Evolutionary conservation across 23 tunicate species (phyloP).

Genomic region (Halocynthia roretzi): DNA sequence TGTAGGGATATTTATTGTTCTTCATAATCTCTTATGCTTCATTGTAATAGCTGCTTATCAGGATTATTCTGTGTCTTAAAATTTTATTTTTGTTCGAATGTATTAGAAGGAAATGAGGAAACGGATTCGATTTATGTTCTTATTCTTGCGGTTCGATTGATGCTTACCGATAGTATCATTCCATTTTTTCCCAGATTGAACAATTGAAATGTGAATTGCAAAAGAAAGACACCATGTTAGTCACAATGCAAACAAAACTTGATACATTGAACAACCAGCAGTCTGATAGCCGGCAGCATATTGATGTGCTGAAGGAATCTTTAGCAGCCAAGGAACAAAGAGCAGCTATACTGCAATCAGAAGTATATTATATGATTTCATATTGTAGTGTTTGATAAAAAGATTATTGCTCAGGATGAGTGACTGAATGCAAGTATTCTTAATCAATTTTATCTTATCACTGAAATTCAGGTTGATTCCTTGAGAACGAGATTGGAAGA

Average conservation of each 20-base stretch:
- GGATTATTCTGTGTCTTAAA: too few relatives aligned
- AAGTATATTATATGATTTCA: conserved; percentile 34
- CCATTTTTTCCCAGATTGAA: conserved; percentile 38
- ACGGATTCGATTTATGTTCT: background rate
- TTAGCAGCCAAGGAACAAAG: conserved; percentile 77
- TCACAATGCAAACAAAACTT: conserved; percentile 65
- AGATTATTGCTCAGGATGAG: background rate
- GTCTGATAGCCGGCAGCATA: conserved; percentile 86
- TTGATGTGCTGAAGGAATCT: conserved; percentile 88
- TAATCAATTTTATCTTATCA: background rate
- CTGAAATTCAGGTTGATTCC: conserved; percentile 65
- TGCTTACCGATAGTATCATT: background rate
- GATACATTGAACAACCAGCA: conserved; percentile 89
- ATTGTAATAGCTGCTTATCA: too few relatives aligned
- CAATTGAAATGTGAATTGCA: conserved; percentile 71
- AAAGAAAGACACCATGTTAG: conserved; percentile 64
- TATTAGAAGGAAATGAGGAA: too few relatives aligned
- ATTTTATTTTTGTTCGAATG: too few relatives aligned
- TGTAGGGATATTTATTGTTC: too few relatives aligned
- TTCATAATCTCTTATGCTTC: too few relatives aligned
- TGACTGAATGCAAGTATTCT: background rate
- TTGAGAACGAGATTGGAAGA: conserved; percentile 74
- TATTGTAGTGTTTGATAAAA: background rate
- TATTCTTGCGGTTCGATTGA: background rate
- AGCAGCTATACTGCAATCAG: conserved; percentile 72